These are phyloP conservation scores for Epinephelus fuscoguttatus DNA, from an alignment of 2,113 vertebrate genomes.

Conservation along the genomic window DNA sequence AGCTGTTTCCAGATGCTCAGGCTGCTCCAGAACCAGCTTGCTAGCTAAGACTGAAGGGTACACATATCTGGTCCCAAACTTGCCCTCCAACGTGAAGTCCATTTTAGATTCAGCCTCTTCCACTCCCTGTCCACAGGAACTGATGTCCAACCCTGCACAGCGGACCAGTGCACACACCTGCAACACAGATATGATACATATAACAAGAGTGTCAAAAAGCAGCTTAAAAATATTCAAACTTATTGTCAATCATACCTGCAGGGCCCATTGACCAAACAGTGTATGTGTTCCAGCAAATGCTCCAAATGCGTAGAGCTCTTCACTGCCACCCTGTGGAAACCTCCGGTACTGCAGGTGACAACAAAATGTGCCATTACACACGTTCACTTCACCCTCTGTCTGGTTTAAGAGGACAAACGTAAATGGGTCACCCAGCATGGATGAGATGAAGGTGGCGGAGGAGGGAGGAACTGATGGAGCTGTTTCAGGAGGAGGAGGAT, in stretches of 20 bases:
- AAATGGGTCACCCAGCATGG: conserved; percentile 94
- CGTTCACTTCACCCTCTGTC: conserved; percentile 79
- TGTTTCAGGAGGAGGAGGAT: background rate
- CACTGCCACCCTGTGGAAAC: conserved; percentile 66
- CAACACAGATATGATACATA: background rate
- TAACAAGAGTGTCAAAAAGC: background rate
- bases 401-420: conserved; percentile 85
- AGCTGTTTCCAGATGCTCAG: conserved; percentile 84
- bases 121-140: conserved; percentile 89
- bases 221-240: background rate
- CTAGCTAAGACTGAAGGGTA: conserved; percentile 90
- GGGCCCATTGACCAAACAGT: conserved; percentile 81
- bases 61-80: conserved; percentile 87
- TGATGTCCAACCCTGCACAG: conserved; percentile 84
- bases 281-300: conserved; percentile 90
- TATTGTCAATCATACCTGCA: conserved; percentile 78
- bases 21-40: conserved; percentile 85
- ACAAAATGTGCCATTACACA: conserved; percentile 90
- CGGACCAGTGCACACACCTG: conserved; percentile 93
- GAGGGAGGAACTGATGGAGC: background rate
- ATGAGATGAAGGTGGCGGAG: conserved; percentile 80
- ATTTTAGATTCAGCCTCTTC: conserved; percentile 85
- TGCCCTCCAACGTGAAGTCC: conserved; percentile 89
- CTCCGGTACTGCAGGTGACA: conserved; percentile 86
- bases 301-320: conserved; percentile 91